These are phyloP conservation scores for Tipula unca DNA, from an alignment of 2,888 invertebrate species.

Conservation along the genomic window DNA sequence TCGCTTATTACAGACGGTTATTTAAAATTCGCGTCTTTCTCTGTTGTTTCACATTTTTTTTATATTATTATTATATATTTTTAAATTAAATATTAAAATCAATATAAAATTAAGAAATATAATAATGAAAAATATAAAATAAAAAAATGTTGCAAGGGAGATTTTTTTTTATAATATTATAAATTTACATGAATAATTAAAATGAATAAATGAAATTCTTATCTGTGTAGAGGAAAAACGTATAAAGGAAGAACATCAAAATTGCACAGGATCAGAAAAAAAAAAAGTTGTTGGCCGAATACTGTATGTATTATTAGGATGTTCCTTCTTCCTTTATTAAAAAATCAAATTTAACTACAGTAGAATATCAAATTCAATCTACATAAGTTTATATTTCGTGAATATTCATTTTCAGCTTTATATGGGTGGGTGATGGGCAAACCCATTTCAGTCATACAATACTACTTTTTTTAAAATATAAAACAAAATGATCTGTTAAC, in stretches of 20 bases:
- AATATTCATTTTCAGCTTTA: too few species aligned
- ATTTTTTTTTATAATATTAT: not conserved
- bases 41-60: not conserved
- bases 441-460: too few species aligned
- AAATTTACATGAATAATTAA: not conserved
- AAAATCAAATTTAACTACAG: too few species aligned
- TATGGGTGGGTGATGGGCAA: too few species aligned
- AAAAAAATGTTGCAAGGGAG: not conserved
- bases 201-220: not conserved
- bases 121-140: not conserved
- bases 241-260: not conserved
- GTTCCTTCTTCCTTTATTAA: too few species aligned
- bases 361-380: too few species aligned
- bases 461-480: too few species aligned
- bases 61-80: not conserved
- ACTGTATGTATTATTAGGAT: too few species aligned
- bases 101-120: not conserved
- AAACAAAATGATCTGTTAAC: too few species aligned
- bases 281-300: too few species aligned
- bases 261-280: not conserved
- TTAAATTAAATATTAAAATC: not conserved
- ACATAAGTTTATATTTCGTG: too few species aligned
- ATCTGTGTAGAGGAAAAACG: not conserved
- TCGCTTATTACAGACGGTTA: not conserved
- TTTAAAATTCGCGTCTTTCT: not conserved